Percentiles rank a stretch among this genome's conserved stretches.
These are phyloP conservation scores for Heteropelma amictum DNA, from an alignment of 2,888 invertebrate genomes.

Conservation along the genomic window DNA sequence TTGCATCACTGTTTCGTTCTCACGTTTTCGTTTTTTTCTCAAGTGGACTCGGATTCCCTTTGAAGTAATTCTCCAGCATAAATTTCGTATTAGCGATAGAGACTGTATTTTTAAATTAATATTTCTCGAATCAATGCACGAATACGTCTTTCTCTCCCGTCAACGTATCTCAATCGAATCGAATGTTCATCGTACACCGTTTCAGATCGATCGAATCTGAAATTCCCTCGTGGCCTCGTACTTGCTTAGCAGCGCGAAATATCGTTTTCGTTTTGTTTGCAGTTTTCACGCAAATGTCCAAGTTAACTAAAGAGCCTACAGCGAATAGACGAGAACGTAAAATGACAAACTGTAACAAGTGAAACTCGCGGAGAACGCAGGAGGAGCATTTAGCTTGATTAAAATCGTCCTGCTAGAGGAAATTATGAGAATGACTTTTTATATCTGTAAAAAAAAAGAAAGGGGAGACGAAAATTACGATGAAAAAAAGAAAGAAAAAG, in stretches of 20 bases:
- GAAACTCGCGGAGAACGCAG: background rate
- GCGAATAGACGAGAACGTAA: conserved; percentile 1
- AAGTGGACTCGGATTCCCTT: background rate
- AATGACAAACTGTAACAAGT: conserved; percentile 20
- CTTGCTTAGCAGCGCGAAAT: conserved; percentile 42
- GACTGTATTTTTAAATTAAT: conserved; percentile 1
- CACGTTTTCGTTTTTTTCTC: conserved; percentile 6
- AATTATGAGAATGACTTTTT: background rate
- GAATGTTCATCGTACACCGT: conserved; percentile 18
- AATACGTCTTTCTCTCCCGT: conserved; percentile 28
- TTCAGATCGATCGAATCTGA: conserved; percentile 4
- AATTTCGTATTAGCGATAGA: conserved; percentile 17
- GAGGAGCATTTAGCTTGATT: conserved; percentile 27
- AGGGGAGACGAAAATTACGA: background rate
- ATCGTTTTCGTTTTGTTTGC: background rate
- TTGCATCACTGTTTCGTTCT: background rate
- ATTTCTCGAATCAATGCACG: conserved; percentile 11
- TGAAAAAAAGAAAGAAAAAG: background rate
- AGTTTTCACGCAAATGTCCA: background rate
- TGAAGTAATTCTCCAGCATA: background rate
- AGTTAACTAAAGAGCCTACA: conserved; percentile 20
- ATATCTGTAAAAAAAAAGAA: conserved; percentile 16
- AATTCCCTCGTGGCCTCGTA: conserved; percentile 50
- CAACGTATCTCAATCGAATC: conserved; percentile 19
- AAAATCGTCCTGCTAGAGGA: conserved; percentile 19